Evolutionary conservation across 2,888 invertebrate genomes (phyloP).

Genomic region (Tuberolachnus salignus): DNA sequence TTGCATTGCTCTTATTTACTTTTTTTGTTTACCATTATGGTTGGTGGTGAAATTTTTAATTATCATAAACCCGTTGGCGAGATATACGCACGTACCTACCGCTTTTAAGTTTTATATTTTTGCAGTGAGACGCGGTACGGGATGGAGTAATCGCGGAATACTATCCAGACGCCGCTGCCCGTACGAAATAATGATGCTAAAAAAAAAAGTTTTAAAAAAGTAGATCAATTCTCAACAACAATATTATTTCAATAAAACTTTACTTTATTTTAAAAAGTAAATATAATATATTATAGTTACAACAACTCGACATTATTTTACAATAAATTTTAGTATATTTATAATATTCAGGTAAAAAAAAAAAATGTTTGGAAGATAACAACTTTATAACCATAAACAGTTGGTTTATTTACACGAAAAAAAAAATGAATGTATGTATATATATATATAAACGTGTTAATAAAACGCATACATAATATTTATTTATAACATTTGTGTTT

Average conservation of each 20-base stretch:
- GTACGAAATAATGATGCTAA: too few relatives aligned
- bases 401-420: slow-evolving; percentile 20
- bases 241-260: slow-evolving; percentile 15
- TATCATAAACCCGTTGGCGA: too few relatives aligned
- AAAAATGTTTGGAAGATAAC: slow-evolving; percentile 34
- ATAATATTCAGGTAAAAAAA: slow-evolving; percentile 23
- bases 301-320: slow-evolving; percentile 27
- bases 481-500: slow-evolving; percentile 19
- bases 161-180: too few relatives aligned
- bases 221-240: slow-evolving; percentile 26
- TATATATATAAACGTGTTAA: not conserved
- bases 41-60: too few relatives aligned
- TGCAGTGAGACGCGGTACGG: too few relatives aligned
- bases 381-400: slow-evolving; percentile 9
- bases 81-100: too few relatives aligned
- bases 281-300: slow-evolving; percentile 8
- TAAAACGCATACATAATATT: slow-evolving; percentile 15
- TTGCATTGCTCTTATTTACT: too few relatives aligned
- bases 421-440: not conserved
- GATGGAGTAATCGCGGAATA: too few relatives aligned
- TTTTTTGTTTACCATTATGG: too few relatives aligned
- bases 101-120: too few relatives aligned
- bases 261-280: slow-evolving; percentile 35
- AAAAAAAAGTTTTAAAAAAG: too few relatives aligned
- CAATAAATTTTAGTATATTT: not conserved